Evolutionary conservation across 37 sponge, comb jelly and placozoan genomes (phyloP).

Genomic region (Lycopodina hypogea): DNA sequence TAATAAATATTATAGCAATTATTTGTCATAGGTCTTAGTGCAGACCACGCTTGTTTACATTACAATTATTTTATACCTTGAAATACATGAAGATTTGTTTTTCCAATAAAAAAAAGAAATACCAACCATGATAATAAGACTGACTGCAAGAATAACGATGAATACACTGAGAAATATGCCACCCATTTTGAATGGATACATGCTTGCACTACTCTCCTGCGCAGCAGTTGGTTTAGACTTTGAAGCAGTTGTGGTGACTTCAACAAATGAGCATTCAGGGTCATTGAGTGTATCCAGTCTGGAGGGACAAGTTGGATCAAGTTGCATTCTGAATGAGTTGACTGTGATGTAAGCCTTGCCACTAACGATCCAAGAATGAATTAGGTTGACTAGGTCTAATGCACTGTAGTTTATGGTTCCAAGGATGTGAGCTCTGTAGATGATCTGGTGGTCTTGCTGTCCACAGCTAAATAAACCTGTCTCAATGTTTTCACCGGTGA

Average conservation of each 20-base stretch:
- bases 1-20: too few relatives aligned
- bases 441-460: slow-evolving; percentile 11
- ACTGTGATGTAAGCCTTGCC: background rate
- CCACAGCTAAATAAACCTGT: slow-evolving; percentile 21
- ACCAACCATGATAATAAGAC: background rate
- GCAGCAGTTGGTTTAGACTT: background rate
- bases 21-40: too few relatives aligned
- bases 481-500: background rate
- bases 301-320: slow-evolving; percentile 21
- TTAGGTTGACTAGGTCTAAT: slow-evolving; percentile 1
- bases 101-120: too few relatives aligned
- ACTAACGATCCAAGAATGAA: slow-evolving; percentile 26
- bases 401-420: slow-evolving; percentile 19
- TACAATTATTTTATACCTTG: too few relatives aligned
- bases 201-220: background rate
- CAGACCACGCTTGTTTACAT: too few relatives aligned
- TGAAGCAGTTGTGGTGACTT: background rate
- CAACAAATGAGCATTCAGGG: slow-evolving; percentile 21
- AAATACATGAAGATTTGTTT: too few relatives aligned
- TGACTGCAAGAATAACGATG: background rate
- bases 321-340: background rate
- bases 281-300: slow-evolving; percentile 1
- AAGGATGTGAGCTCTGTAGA: slow-evolving; percentile 29
- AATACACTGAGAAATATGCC: slow-evolving; percentile 3
- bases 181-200: background rate